Evolutionary conservation across 2,113 vertebrate species (phyloP).

Genomic region (Vulpes lagopus): DNA sequence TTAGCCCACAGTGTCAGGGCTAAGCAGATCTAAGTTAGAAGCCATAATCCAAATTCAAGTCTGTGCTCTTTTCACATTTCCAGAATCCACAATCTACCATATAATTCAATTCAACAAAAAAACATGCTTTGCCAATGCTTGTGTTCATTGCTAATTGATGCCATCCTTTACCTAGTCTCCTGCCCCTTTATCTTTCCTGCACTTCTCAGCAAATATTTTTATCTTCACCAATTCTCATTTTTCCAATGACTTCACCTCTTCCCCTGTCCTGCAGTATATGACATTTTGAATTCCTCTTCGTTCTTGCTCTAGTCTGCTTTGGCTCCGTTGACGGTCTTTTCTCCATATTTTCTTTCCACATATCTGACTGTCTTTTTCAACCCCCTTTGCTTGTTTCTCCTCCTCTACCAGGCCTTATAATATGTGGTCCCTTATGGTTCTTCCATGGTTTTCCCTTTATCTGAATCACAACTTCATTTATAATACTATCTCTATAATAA

Average conservation of each 20-base stretch:
- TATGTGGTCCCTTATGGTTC: background rate
- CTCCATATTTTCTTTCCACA: background rate
- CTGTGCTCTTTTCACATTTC: background rate
- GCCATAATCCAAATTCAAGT: background rate
- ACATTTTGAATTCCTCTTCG: background rate
- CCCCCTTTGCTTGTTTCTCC: background rate
- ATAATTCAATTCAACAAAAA: background rate
- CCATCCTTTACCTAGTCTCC: background rate
- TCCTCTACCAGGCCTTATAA: background rate
- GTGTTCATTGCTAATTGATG: background rate
- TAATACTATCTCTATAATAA: background rate
- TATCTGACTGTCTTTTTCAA: background rate
- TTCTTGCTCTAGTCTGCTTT: background rate
- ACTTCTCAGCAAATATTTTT: background rate
- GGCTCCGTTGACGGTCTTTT: background rate
- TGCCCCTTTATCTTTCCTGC: background rate
- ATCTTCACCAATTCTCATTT: background rate
- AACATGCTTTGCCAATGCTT: background rate
- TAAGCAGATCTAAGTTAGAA: background rate
- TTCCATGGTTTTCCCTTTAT: background rate
- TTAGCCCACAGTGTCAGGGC: background rate
- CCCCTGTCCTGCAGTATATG: background rate
- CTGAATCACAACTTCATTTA: background rate
- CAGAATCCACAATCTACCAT: background rate
- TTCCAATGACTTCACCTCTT: background rate